Conservation (phyloP, 2,888 invertebrate species). For the Tetranychus truncatus region DNA sequence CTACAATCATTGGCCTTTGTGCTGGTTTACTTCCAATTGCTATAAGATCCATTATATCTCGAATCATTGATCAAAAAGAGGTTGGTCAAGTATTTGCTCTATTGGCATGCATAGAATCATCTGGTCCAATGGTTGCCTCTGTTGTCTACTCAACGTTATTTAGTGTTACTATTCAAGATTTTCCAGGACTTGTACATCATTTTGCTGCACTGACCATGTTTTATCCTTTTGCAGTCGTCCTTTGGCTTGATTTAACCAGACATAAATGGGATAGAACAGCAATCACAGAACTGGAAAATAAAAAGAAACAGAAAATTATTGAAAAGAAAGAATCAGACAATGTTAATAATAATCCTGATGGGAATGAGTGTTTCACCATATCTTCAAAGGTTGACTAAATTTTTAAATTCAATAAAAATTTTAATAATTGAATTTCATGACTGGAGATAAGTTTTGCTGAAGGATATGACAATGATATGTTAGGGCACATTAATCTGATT, state of each 20-base stretch:
- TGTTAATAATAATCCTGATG: not conserved
- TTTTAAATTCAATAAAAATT: too few species aligned
- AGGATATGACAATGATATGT: not conserved
- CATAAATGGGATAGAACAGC: not conserved
- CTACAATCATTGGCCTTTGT: not conserved
- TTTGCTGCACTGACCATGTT: not conserved
- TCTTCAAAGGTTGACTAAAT: not conserved
- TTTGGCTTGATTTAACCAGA: not conserved
- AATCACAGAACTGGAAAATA: not conserved
- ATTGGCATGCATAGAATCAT: not conserved
- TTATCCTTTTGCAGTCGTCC: not conserved
- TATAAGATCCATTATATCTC: not conserved
- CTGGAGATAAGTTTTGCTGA: not conserved
- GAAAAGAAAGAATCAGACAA: not conserved
- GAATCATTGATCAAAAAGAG: not conserved
- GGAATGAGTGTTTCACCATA: not conserved
- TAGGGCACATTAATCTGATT: not conserved
- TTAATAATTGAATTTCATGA: too few species aligned
- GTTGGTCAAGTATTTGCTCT: not conserved
- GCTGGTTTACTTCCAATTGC: not conserved
- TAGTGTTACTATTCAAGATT: not conserved
- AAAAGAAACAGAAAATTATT: not conserved
- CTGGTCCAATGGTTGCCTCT: not conserved
- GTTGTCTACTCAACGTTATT: not conserved
- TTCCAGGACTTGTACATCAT: not conserved